Evolutionary conservation across 92 coral and sea anemone species (phyloP), one percentile per base, ranked within the genome.

Genomic region (Anthopleura xanthogrammica): DNA sequence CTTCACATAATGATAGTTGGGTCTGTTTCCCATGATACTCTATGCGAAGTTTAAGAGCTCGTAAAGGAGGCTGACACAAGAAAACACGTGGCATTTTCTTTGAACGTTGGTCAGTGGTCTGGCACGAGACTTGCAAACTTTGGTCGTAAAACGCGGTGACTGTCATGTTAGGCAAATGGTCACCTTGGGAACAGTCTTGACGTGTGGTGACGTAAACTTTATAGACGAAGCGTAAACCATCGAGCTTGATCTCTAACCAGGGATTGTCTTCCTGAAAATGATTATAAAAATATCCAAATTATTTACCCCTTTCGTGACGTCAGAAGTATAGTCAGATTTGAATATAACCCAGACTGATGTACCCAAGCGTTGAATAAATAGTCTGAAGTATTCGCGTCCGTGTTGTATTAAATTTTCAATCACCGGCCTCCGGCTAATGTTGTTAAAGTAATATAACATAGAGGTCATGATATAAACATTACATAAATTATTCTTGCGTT

Each of bases 51-150:
- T 68, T 68, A 68, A 29, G 16, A 12, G 74, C 74, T 24, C 74
- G 74, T 68, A 68, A 23, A 68, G 74, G 74, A 68, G 74, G 74
- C 74, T 68, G 74, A 24, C 74, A 68, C 74, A 68, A 68, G 74
- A 68, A 68, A 68, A 29, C 74, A 68, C 74, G 74, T 29, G 74
- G 24, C 16, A 16, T 68, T 68, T 24, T 68, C 41, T 68, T 68
- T 0, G 74, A 12, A 7, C 43, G 43, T 12, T 29, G 74, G 74
- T 68, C 74, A 68, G 74, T 68, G 14, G 74, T 68, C 74, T 68
- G 42, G 17, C 74, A 68, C 16, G 74, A 68, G 16, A 68, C 74
- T 24, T 68, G 41, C 2, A 68, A 13, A 24, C 24, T 68, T 4
- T 24, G 74, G 14, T 68, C 74, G 16, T 68, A 68, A 29, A 68